phyloP scores from a whole-genome alignment of 1,140 invertebrate genomes.

The Paraescarpia echinospica region DNA sequence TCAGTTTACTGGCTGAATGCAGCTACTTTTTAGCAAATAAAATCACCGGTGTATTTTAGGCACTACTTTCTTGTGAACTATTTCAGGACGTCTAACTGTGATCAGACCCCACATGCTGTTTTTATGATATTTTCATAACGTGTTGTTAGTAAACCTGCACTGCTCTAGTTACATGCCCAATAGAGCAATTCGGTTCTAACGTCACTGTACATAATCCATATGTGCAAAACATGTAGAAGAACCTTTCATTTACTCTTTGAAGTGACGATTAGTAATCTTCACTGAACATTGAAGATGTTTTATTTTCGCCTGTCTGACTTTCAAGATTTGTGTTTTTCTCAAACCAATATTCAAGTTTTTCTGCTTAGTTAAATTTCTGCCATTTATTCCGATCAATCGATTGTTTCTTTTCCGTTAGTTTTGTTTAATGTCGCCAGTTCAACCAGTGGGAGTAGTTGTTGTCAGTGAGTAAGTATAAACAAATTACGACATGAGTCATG shows the following conservation, averaged over 20 bases:
- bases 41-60: too few species aligned
- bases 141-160: neutral
- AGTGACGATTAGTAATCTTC: neutral
- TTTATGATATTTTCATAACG: neutral
- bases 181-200: neutral
- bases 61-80: too few species aligned
- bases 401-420: neutral
- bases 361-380: neutral
- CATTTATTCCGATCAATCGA: neutral
- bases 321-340: neutral
- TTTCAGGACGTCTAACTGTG: too few species aligned
- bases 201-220: neutral
- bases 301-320: neutral
- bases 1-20: too few species aligned
- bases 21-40: too few species aligned
- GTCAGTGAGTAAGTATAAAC: neutral
- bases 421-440: neutral
- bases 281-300: neutral
- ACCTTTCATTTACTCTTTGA: neutral
- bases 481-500: neutral
- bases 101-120: neutral
- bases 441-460: neutral
- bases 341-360: neutral
- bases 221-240: neutral
- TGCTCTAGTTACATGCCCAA: neutral